phyloP scores from a whole-genome alignment of 2,113 vertebrate genomes.

The Hippopotamus amphibius region DNA sequence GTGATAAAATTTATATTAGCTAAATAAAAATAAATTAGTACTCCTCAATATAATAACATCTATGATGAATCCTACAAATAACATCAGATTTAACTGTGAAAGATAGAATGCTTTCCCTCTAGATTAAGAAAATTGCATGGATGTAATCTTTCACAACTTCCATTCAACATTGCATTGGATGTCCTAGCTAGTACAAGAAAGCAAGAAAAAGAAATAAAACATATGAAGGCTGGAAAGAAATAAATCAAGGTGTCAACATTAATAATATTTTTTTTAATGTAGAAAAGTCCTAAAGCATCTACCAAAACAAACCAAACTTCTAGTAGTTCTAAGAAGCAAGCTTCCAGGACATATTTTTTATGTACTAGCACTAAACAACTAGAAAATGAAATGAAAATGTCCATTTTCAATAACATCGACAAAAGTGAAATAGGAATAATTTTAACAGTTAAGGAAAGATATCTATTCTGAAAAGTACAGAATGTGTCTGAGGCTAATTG shows the following conservation, averaged over 20 bases:
- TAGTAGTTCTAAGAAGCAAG: background rate
- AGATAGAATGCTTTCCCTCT: background rate
- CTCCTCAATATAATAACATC: background rate
- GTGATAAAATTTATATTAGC: background rate
- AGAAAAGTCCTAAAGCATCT: background rate
- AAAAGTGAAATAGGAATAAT: background rate
- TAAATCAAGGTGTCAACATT: background rate
- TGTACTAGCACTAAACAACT: background rate
- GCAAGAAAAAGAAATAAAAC: background rate
- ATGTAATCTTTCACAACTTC: background rate
- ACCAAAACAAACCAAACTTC: background rate
- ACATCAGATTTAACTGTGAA: background rate
- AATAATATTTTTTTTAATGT: background rate
- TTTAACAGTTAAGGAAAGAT: background rate
- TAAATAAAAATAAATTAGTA: background rate
- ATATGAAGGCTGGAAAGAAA: background rate
- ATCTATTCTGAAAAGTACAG: background rate
- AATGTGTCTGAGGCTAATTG: background rate
- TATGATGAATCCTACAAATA: background rate
- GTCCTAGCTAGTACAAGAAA: background rate
- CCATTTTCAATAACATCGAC: background rate
- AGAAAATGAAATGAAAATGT: background rate
- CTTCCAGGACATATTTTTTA: background rate
- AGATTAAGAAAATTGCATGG: background rate
- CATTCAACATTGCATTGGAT: background rate